Percentiles rank a stretch among this genome's conserved stretches.
phyloP scores from a whole-genome alignment of 2,113 vertebrate species.

The Formicarius rufipectus region DNA sequence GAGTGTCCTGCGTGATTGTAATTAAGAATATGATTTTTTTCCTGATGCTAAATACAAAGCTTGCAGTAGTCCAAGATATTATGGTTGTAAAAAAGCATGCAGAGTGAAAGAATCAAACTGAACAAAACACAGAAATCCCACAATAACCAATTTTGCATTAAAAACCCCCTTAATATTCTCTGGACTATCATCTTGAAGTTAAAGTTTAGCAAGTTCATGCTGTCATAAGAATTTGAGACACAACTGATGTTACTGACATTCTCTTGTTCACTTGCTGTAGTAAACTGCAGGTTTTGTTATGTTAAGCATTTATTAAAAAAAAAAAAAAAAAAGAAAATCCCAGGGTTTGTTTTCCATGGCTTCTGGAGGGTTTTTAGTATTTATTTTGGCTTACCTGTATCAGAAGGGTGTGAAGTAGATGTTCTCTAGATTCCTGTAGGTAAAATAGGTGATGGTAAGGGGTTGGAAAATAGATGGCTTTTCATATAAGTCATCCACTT shows the following conservation, averaged over 20 bases:
- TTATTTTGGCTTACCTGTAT: neutral
- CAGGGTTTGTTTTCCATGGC: neutral
- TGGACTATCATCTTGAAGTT: neutral
- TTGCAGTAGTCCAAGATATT: neutral
- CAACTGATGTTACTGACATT: neutral
- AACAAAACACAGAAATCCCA: fast-evolving
- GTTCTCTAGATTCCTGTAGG: neutral
- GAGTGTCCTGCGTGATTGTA: neutral
- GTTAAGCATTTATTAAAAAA: neutral
- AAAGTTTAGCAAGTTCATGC: neutral
- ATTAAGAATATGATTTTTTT: neutral
- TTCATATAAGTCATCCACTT: neutral
- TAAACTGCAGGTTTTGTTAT: neutral
- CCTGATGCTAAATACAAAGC: neutral
- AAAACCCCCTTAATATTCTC: neutral
- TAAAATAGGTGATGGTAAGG: neutral
- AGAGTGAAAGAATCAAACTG: neutral
- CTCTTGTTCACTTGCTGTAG: neutral
- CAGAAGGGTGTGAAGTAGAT: neutral
- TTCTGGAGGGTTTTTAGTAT: neutral
- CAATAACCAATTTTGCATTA: neutral
- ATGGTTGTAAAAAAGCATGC: neutral
- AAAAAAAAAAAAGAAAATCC: neutral
- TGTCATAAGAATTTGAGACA: neutral
- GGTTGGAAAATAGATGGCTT: neutral